A percentile compares a stretch with the other conserved stretches of the same genome.
These are phyloP conservation scores for Camptogramma bilineatum DNA, from an alignment of 2,888 invertebrate genomes.

Conservation along the genomic window DNA sequence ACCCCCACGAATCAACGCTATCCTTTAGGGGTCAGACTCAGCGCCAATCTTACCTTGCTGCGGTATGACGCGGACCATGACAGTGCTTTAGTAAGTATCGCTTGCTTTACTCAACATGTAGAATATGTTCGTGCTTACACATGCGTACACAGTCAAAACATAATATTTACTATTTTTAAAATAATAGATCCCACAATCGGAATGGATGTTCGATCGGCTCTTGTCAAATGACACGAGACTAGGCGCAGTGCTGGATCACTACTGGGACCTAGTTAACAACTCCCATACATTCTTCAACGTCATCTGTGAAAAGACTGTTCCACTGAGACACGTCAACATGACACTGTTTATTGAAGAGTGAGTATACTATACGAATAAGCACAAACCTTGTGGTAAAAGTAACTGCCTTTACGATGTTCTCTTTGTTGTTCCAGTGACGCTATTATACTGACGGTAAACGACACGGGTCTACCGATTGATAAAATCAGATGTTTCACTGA, in stretches of 20 bases:
- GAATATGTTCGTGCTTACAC: not conserved
- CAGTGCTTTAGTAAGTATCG: conserved; percentile 23
- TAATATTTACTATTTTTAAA: conserved; percentile 14
- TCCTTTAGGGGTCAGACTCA: conserved; percentile 23
- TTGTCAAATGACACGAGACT: conserved; percentile 49
- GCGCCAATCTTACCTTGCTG: conserved; percentile 14
- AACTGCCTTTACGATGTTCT: not conserved
- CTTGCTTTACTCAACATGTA: not conserved
- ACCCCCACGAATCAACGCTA: conserved; percentile 55
- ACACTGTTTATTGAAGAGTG: conserved; percentile 61
- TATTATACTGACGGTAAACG: conserved; percentile 59
- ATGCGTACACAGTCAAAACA: not conserved
- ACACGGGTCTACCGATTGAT: conserved; percentile 38
- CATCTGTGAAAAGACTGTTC: conserved; percentile 70
- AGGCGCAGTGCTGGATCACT: conserved; percentile 57
- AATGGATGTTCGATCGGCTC: conserved; percentile 59
- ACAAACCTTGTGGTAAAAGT: not conserved
- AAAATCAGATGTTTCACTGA: conserved; percentile 74
- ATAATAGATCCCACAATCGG: conserved; percentile 59
- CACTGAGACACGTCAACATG: conserved; percentile 56
- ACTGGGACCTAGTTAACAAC: conserved; percentile 70
- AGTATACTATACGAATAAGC: conserved; percentile 41
- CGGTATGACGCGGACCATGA: conserved; percentile 26
- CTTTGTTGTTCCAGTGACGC: conserved; percentile 21
- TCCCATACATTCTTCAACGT: conserved; percentile 70